A percentile compares a stretch with the other conserved stretches of the same genome.
These are phyloP conservation scores for Climacteris rufus DNA, from an alignment of 2,113 vertebrate species.

Conservation along the genomic window DNA sequence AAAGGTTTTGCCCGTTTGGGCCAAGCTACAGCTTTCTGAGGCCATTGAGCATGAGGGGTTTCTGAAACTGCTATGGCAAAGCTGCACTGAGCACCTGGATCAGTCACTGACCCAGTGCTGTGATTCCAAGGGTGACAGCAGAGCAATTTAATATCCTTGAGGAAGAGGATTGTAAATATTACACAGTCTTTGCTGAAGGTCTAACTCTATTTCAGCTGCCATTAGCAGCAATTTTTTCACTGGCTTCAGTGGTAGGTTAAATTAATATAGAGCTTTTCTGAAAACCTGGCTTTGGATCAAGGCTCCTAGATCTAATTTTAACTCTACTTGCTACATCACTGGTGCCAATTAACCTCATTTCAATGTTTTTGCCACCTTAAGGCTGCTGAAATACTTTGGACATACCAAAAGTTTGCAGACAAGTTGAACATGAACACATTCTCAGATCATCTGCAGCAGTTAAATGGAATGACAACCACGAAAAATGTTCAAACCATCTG, in stretches of 20 bases:
- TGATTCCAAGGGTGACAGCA: background rate
- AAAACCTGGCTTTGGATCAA: background rate
- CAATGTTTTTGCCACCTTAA: background rate
- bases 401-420: background rate
- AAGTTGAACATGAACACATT: background rate
- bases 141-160: background rate
- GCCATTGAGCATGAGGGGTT: rapidly evolving
- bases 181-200: background rate
- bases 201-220: background rate
- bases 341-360: background rate
- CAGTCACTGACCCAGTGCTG: background rate
- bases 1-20: background rate
- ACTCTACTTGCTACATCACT: background rate
- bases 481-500: background rate
- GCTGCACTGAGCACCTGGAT: background rate
- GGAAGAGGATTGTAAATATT: background rate
- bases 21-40: background rate
- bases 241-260: background rate
- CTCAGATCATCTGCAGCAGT: background rate
- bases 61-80: background rate
- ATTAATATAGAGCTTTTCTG: background rate
- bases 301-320: background rate
- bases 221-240: background rate
- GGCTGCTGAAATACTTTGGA: background rate
- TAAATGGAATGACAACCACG: background rate